Evolutionary conservation across 2,113 vertebrate genomes (phyloP), one percentile per base, ranked within the genome.

Genomic region (Turnix velox): DNA sequence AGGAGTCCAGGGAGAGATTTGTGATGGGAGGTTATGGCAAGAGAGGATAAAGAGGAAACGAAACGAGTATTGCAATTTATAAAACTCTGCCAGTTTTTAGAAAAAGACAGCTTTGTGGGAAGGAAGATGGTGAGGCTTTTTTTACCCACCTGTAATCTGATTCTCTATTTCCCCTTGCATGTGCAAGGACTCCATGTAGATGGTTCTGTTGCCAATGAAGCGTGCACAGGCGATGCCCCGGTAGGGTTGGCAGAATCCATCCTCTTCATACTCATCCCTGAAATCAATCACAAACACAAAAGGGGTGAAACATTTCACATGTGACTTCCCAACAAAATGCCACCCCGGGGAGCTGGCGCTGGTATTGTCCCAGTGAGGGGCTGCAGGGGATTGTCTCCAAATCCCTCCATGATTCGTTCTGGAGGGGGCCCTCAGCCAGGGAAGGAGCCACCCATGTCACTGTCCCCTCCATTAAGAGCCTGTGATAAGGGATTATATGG

Each of bases 131-230:
- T 1, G n/a, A n/a, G n/a, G 25, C 4, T 12, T 18, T 40, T 49
- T 54, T 93, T 43, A 97, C 96, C 31, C 88, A 99, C 99, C 99
- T 98, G 99, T 99, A 68, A 99, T 99, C 96, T 99, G 99, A 49
- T 99, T 99, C 97, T 99, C 99, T 65, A 99, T 99, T 93, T 99
- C 99, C 1, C 99, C 99, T 94, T 99, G 99, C 99, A 99, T 99
- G 88, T 99, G 99, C 94, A 99, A 88, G n/a, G 99, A 99, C 88
- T 99, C 99, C 91, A 99, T 99, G 14, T 99, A 99, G 95, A 99
- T 99, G 77, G 99, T 99, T 76, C 98, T 98, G 95, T 99, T 99
- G 2, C 99, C 99, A 16, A 99, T 99, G 88, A 99, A 99, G 15
- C 99, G 98, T 3, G 99, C 99, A 7, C 99, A 99, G 23, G 99